Base-by-base conservation (phyloP, 2,888 invertebrate genomes). In the Hecatera dysodea region DNA sequence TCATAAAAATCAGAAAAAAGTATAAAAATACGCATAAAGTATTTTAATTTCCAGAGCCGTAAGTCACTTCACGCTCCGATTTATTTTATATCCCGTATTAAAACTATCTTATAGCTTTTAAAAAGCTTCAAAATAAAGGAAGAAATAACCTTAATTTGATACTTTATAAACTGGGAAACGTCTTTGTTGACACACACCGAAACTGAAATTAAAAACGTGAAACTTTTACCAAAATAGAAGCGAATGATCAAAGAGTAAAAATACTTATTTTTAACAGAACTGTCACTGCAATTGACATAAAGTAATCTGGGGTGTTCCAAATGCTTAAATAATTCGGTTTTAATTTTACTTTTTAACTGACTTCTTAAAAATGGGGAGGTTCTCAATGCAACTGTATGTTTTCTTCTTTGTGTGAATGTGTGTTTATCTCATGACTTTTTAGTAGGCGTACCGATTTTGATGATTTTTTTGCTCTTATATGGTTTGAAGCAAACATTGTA, bases 221-320 rank as follows among this genome's bases (percentile, higher is more conserved):
- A 67, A 62, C 27, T 66, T 50, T 33, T 44, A 68, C 75, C 12
- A 55, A 75, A 83, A 81, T 81, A 83, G 80, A 74, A 64, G 12
- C 2, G 33, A 8, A 12, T 24, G 66, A 60, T 64, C 75, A 80
- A 72, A 72, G 70, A 72, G 36, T 72, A 60, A 22, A 42, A n/a
- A 17, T 7, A 19, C 0, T 44, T 67, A 29, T 59, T 72, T 78
- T 72, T 59, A 78, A 72, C 33, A 55, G 55, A 59, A 57, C 48
- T 67, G 83, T 82, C 80, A 68, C 50, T 56, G 11, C 33, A 27
- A 57, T 68, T 53, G 9, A 60, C 48, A 39, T 78, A 73, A 82
- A 78, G n/a, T 48, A 33, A 24, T 50, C 24, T 39, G 2, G 55
- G 39, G 19, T 50, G 39, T 59, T 50, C 6, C 19, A 48, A 75